Conservation (phyloP, 2,888 invertebrate species). For the Teinopalpus imperialis region DNA sequence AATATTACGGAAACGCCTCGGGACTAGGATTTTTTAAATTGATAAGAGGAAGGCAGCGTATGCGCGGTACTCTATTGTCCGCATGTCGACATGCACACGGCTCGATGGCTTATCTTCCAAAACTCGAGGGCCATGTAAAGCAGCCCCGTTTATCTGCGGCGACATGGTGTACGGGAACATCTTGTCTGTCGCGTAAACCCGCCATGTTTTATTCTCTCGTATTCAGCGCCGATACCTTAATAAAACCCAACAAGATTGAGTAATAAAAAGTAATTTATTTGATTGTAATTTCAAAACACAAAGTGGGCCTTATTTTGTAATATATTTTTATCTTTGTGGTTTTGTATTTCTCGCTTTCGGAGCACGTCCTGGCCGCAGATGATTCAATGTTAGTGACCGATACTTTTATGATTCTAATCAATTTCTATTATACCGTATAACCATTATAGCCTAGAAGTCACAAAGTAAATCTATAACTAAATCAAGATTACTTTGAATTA, state of each 20-base stretch:
- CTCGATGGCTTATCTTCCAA: constrained; percentile 67
- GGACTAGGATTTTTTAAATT: constrained; percentile 32
- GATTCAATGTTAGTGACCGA: constrained; percentile 49
- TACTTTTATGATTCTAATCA: constrained; percentile 60
- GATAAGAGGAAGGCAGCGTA: constrained; percentile 43
- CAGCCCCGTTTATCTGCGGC: constrained; percentile 59
- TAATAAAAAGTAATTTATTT: constrained; percentile 82
- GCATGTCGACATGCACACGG: constrained; percentile 58
- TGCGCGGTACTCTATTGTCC: constrained; percentile 47
- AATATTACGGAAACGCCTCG: constrained; percentile 25
- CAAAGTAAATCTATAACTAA: constrained; percentile 29
- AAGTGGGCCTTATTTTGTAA: constrained; percentile 80
- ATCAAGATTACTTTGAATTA: constrained; percentile 2
- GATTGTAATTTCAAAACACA: constrained; percentile 82
- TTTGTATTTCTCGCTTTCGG: constrained; percentile 70
- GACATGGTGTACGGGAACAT: constrained; percentile 57
- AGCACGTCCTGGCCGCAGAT: constrained; percentile 66
- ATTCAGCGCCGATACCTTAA: constrained; percentile 79
- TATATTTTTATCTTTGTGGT: constrained; percentile 80
- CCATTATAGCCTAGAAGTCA: constrained; percentile 42
- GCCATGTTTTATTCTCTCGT: constrained; percentile 76
- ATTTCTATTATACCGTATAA: constrained; percentile 55
- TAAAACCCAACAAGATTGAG: constrained; percentile 82
- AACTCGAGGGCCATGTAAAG: constrained; percentile 67
- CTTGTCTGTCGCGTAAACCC: constrained; percentile 73